Evolutionary conservation across 2,113 vertebrate genomes (phyloP), one percentile per base, ranked within the genome.

Genomic region (Acanthisitta chloris): DNA sequence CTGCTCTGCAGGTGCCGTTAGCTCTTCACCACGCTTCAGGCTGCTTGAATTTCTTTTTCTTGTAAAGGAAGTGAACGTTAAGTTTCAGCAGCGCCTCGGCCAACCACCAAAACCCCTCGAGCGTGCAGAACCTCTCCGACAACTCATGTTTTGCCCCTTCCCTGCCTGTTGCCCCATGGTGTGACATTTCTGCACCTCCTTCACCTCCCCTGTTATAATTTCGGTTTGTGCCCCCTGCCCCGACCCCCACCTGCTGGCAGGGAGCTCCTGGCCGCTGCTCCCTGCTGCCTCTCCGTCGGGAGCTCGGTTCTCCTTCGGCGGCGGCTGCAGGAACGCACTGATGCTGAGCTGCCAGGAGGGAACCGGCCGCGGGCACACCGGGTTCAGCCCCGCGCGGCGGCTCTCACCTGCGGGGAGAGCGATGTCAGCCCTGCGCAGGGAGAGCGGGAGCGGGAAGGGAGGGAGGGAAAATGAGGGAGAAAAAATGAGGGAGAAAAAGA

Each of bases 281-380:
- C 98, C 98, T 1, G 98, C 98, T 54, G 97, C 96, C 24, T 98
- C 98, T 51, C 67, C 69, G 5, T 97, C 96, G 34, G 98, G 98
- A 19, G 67, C 74, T 58, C 88, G 96, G 91, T 98, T 99, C 86
- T 99, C 99, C 81, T 98, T 98, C 94, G 98, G 52, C 0, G 98
- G 98, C 4, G 97, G 97, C 1, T 97, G 98, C 36, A 99, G 99
- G 97, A 99, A 99, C 48, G 99, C 98, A 12, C 98, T 98, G 28
- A 99, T 99, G 67, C 98, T 98, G 91, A 98, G 99, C 95, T 99
- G 99, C 99, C 99, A 99, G 45, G 97, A 92, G 1, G 99, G 99
- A 4, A 98, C 99, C 34, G 99, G 99, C 14, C 99, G 97, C 10
- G 98, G 94, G 86, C 99, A 99, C 40, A 99, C 98, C 0, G 98